Conservation (phyloP, 2,797 vertebrate species). For the Bradypus variegatus region DNA sequence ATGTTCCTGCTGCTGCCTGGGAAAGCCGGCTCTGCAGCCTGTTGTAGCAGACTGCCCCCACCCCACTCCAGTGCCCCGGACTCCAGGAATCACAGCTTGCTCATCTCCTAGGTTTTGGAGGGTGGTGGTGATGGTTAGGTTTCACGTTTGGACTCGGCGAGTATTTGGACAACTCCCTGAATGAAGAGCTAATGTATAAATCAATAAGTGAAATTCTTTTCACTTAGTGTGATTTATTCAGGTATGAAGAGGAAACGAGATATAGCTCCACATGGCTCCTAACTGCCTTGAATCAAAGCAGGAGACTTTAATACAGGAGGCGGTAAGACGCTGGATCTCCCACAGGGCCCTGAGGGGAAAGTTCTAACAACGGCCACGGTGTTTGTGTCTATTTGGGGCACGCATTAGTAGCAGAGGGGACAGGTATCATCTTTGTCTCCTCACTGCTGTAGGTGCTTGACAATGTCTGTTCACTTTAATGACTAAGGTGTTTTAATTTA, state of each 20-base stretch:
- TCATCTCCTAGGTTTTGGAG: neutral
- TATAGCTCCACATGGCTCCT: neutral
- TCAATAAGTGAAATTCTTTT: neutral
- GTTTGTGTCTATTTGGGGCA: neutral
- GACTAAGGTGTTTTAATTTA: neutral
- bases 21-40: neutral
- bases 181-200: neutral
- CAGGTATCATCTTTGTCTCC: neutral
- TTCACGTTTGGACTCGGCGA: neutral
- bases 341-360: too few relatives aligned
- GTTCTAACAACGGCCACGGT: neutral
- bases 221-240: neutral
- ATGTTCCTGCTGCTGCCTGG: neutral
- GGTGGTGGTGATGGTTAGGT: neutral
- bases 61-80: neutral
- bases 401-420: too few relatives aligned
- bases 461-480: neutral
- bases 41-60: neutral
- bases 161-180: neutral
- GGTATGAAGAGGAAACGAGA: neutral
- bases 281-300: neutral
- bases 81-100: neutral
- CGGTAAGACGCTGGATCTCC: accelerated
- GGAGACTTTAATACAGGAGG: neutral
- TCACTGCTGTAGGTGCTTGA: neutral